These are phyloP conservation scores for Cephus rjabovi DNA, from an alignment of 2,888 invertebrate species.

Conservation along the genomic window DNA sequence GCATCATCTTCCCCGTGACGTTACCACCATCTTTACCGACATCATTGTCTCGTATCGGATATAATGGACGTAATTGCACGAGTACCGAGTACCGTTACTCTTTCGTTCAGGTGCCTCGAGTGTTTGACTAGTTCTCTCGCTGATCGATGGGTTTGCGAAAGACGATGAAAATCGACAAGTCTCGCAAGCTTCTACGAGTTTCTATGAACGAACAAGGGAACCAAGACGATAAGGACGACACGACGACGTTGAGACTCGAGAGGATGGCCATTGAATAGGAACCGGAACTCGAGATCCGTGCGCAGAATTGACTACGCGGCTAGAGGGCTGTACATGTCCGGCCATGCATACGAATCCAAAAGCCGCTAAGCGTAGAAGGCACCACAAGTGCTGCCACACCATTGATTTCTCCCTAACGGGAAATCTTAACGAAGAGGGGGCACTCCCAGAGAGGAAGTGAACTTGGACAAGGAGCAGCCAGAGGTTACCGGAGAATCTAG, in stretches of 20 bases:
- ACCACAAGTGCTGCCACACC: background rate
- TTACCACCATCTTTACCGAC: too few relatives aligned
- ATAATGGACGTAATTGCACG: too few relatives aligned
- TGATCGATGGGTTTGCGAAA: background rate
- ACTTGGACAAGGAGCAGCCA: too few relatives aligned
- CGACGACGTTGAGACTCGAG: background rate
- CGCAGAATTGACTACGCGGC: conserved; percentile 56
- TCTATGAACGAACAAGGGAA: background rate
- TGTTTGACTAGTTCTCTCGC: background rate
- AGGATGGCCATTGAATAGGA: conserved; percentile 49
- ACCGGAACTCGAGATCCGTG: conserved; percentile 61
- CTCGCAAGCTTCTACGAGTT: background rate
- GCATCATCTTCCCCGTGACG: too few relatives aligned
- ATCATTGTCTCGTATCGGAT: too few relatives aligned
- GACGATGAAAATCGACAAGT: background rate
- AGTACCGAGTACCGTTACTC: too few relatives aligned
- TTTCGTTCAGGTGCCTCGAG: too few relatives aligned
- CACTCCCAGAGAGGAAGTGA: too few relatives aligned
- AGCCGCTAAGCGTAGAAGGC: background rate
- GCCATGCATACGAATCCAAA: conserved; percentile 51
- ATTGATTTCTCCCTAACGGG: conserved; percentile 18
- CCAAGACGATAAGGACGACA: background rate
- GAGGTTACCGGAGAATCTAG: too few relatives aligned
- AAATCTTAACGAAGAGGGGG: too few relatives aligned
- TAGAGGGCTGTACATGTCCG: conserved; percentile 35